phyloP scores from a whole-genome alignment of 2,797 vertebrate genomes.

The Aeoliscus strigatus region DNA sequence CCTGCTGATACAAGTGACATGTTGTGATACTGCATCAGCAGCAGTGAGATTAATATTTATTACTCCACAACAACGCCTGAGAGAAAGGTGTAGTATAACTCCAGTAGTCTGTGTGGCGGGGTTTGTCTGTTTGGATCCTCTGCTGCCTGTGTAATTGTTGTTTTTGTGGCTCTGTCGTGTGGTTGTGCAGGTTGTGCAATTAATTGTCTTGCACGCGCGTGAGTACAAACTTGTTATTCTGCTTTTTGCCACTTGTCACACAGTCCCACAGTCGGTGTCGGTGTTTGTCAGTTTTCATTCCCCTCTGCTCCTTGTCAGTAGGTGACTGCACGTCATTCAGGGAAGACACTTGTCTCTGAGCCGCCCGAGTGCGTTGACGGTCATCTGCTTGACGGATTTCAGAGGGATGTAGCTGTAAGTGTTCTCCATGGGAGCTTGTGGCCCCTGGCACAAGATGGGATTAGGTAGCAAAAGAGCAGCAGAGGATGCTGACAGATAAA shows the following conservation, averaged over 20 bases:
- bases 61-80: not conserved
- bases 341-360: conserved; percentile 59
- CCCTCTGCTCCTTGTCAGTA: conserved; percentile 44
- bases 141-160: conserved; percentile 22
- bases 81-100: not conserved
- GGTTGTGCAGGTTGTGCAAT: conserved; percentile 34
- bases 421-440: conserved; percentile 46
- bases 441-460: conserved; percentile 61
- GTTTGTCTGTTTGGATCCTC: conserved; percentile 22
- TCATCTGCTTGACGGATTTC: conserved; percentile 53
- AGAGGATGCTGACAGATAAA: conserved; percentile 77
- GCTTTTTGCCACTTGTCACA: conserved; percentile 24
- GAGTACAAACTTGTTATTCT: conserved; percentile 53
- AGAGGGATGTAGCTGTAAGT: conserved; percentile 46
- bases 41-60: not conserved
- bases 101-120: conserved; percentile 12
- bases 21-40: not conserved
- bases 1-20: conserved; percentile 13
- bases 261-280: not conserved
- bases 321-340: conserved; percentile 44
- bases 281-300: conserved; percentile 27
- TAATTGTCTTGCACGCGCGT: conserved; percentile 37
- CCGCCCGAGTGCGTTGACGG: conserved; percentile 49
- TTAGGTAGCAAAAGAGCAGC: conserved; percentile 63
- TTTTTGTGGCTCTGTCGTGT: conserved; percentile 30